These are phyloP conservation scores for Hypotaenidia philippensis DNA, from an alignment of 2,797 vertebrate genomes.

Conservation along the genomic window DNA sequence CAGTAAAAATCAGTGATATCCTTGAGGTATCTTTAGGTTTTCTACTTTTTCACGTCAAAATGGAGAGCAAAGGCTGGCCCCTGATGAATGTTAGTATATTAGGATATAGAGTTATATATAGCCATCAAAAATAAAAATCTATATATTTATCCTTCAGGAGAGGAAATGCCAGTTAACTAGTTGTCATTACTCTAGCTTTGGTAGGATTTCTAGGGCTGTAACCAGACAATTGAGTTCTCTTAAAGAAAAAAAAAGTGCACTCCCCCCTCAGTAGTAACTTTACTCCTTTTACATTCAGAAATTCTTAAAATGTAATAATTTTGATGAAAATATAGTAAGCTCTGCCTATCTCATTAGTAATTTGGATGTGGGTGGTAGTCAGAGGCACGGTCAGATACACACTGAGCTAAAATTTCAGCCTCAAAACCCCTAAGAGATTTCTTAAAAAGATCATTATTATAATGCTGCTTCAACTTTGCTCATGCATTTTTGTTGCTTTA, in stretches of 20 bases:
- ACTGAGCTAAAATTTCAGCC: constrained; percentile 68
- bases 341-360: constrained; percentile 78
- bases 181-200: constrained; percentile 92
- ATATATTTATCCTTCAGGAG: constrained; percentile 85
- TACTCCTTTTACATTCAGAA: constrained; percentile 83
- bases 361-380: constrained; percentile 70
- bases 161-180: constrained; percentile 84
- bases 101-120: constrained; percentile 84
- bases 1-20: constrained; percentile 72
- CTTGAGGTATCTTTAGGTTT: constrained; percentile 97
- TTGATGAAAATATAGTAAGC: constrained; percentile 81
- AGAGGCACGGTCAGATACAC: constrained; percentile 69
- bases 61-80: constrained; percentile 96
- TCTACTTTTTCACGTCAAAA: constrained; percentile 89
- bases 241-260: constrained; percentile 86
- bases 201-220: constrained; percentile 88
- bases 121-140: constrained; percentile 86
- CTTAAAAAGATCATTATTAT: constrained; percentile 22
- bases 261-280: constrained; percentile 83
- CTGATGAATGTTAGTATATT: constrained; percentile 84
- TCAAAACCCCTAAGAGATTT: constrained; percentile 64
- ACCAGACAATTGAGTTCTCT: constrained; percentile 82
- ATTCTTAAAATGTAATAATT: constrained; percentile 69
- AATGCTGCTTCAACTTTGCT: constrained; percentile 80
- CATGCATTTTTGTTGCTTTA: constrained; percentile 80